Percentiles rank a stretch among this genome's conserved stretches.
Conservation (phyloP, 1,140 invertebrate genomes). For the Ceratina japonica region DNA sequence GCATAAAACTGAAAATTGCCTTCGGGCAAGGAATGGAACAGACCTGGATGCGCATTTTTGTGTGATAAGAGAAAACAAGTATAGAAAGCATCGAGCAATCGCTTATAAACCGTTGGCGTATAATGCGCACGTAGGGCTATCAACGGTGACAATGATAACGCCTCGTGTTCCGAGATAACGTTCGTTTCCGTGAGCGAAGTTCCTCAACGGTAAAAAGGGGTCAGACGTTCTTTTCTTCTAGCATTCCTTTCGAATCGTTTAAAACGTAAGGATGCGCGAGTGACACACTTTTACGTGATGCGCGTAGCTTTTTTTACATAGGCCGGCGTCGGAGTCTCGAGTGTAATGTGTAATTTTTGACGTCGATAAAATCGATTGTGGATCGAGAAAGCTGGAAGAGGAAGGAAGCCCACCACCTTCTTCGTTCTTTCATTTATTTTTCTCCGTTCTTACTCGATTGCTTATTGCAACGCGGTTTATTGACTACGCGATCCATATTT, state of each 20-base stretch:
- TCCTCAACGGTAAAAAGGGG: background rate
- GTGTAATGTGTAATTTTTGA: background rate
- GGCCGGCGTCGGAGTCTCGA: background rate
- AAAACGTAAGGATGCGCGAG: background rate
- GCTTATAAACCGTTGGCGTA: no score
- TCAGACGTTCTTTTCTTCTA: constrained; percentile 2
- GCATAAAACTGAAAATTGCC: no score
- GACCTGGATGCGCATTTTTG: no score
- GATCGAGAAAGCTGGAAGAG: background rate
- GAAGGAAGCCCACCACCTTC: background rate
- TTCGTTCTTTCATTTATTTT: background rate
- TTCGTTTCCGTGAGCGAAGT: background rate
- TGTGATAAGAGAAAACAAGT: no score
- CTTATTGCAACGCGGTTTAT: background rate
- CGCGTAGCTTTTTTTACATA: background rate
- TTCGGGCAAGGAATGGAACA: no score
- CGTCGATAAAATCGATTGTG: background rate
- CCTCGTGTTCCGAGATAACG: background rate
- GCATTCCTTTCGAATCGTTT: constrained; percentile 9
- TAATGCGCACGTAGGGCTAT: background rate
- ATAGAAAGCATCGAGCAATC: no score
- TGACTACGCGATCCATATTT: no score
- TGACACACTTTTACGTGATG: constrained; percentile 13
- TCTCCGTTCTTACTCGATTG: background rate
- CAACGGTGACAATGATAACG: background rate